phyloP scores from a whole-genome alignment of 92 coral and sea anemone species.

The Chrysogorgia sp. region DNA sequence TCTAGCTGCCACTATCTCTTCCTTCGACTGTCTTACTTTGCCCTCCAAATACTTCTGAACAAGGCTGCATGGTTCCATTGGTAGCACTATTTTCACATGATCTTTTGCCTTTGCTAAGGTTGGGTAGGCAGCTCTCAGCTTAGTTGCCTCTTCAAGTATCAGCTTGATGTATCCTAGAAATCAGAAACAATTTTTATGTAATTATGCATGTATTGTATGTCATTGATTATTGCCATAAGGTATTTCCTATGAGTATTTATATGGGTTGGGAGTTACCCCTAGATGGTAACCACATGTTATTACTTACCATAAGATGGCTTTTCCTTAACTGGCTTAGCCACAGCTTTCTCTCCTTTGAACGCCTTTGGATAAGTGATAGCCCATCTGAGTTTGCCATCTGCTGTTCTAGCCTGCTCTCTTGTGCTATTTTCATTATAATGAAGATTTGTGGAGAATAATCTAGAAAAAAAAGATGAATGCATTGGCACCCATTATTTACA shows the following conservation, averaged over 20 bases:
- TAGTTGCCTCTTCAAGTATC: slow-evolving; percentile 28
- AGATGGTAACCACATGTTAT: slow-evolving; percentile 1
- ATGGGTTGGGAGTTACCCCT: background rate
- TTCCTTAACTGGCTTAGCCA: slow-evolving; percentile 51
- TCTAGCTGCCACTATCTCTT: slow-evolving; percentile 34
- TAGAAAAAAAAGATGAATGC: background rate
- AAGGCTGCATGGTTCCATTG: slow-evolving; percentile 43
- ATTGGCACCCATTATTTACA: background rate
- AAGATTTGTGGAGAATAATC: slow-evolving; percentile 31
- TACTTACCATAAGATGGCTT: slow-evolving; percentile 49
- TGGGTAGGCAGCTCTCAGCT: slow-evolving; percentile 36
- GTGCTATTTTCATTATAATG: slow-evolving; percentile 40
- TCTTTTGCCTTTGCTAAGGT: slow-evolving; percentile 46
- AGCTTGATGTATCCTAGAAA: slow-evolving; percentile 22
- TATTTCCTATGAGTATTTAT: slow-evolving; percentile 6
- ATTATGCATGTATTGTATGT: background rate
- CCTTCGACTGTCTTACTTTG: slow-evolving; percentile 43
- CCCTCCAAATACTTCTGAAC: slow-evolving; percentile 52
- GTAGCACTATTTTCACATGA: slow-evolving; percentile 43
- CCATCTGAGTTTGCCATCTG: slow-evolving; percentile 47
- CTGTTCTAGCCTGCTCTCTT: slow-evolving; percentile 44
- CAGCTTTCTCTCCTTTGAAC: slow-evolving; percentile 50
- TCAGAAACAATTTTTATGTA: background rate
- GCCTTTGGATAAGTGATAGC: slow-evolving; percentile 44
- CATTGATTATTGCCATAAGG: background rate